Conservation (phyloP, 2,113 vertebrate species). For the Datnioides undecimradiatus region DNA sequence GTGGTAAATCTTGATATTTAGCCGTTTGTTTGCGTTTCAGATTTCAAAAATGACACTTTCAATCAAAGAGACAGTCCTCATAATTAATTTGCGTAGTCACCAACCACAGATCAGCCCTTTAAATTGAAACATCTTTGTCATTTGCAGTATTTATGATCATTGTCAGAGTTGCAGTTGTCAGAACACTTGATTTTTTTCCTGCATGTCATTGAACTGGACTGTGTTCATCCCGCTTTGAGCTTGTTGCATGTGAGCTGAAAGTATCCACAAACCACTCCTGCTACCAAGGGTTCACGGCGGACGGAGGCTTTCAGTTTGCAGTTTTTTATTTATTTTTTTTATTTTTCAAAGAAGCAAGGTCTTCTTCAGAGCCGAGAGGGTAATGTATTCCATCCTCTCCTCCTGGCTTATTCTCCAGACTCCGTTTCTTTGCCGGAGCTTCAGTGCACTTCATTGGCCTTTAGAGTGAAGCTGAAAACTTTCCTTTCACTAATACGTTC, state of each 20-base stretch:
- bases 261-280: slow-evolving; percentile 37
- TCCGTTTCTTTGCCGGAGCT: slow-evolving; percentile 33
- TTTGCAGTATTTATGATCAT: too few relatives aligned
- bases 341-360: slow-evolving; percentile 47
- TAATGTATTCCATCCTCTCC: slow-evolving; percentile 57
- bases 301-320: slow-evolving; percentile 39
- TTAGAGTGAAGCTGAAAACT: slow-evolving; percentile 52
- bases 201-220: neutral
- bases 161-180: too few relatives aligned
- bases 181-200: neutral
- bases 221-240: slow-evolving; percentile 6
- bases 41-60: neutral
- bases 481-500: slow-evolving; percentile 29
- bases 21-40: neutral
- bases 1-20: neutral
- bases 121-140: neutral
- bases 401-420: slow-evolving; percentile 29
- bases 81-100: neutral
- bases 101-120: neutral
- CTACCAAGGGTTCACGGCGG: slow-evolving; percentile 46
- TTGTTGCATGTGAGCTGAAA: slow-evolving; percentile 43
- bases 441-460: slow-evolving; percentile 55
- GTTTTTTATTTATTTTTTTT: too few relatives aligned
- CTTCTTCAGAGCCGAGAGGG: slow-evolving; percentile 37
- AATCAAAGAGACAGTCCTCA: neutral